Evolutionary conservation across 2,888 invertebrate genomes (phyloP).

Genomic region (Galeruca laticollis): DNA sequence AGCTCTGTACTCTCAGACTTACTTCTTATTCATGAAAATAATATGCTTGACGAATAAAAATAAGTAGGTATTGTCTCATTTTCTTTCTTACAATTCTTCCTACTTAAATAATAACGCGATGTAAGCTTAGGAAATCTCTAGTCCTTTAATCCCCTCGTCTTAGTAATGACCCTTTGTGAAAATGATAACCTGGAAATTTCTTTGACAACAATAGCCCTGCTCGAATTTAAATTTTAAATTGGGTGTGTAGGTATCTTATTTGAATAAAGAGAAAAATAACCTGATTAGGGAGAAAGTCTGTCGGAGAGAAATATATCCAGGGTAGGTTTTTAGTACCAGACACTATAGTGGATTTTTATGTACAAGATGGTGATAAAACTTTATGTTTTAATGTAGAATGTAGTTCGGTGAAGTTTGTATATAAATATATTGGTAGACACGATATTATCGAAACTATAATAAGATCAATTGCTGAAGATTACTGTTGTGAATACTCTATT

Average conservation of each 20-base stretch:
- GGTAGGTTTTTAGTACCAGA: slow-evolving; percentile 13
- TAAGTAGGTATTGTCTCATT: slow-evolving; percentile 5
- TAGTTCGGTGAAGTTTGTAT: no score
- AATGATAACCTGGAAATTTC: slow-evolving; percentile 33
- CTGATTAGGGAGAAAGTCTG: slow-evolving; percentile 28
- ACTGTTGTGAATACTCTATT: no score
- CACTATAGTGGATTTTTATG: neutral
- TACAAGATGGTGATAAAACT: no score
- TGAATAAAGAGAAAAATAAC: slow-evolving; percentile 30
- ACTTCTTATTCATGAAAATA: slow-evolving; percentile 8
- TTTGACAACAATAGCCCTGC: slow-evolving; percentile 34
- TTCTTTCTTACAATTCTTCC: slow-evolving; percentile 7
- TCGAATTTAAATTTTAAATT: slow-evolving; percentile 35
- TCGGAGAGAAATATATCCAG: slow-evolving; percentile 3
- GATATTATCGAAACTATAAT: no score
- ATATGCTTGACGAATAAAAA: neutral
- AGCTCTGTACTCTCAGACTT: neutral
- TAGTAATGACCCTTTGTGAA: slow-evolving; percentile 33
- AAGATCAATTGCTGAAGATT: no score
- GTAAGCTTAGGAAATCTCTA: slow-evolving; percentile 24
- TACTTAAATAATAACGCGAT: slow-evolving; percentile 15
- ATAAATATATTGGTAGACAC: no score
- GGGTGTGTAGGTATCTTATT: slow-evolving; percentile 33
- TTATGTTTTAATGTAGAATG: no score
- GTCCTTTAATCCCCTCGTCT: slow-evolving; percentile 28